Percentiles rank a stretch among this genome's conserved stretches.
phyloP scores from a whole-genome alignment of 2,113 vertebrate genomes.

The Rhombomys opimus region DNA sequence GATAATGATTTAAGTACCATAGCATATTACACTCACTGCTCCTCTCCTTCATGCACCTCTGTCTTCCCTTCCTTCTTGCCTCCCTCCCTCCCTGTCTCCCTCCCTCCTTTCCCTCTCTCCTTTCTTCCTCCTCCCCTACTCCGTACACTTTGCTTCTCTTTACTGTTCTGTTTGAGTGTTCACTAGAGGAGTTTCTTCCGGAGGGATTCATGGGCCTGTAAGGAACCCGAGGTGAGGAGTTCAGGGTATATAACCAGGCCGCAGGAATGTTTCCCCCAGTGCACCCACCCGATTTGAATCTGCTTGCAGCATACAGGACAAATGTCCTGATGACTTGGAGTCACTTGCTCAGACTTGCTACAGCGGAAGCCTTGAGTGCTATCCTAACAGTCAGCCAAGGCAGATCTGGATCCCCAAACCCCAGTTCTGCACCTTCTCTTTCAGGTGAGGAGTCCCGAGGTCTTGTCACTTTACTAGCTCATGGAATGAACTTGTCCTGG shows the following conservation, averaged over 20 bases:
- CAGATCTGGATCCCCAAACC: background rate
- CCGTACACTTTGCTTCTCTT: background rate
- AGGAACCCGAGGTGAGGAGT: background rate
- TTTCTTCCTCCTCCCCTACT: background rate
- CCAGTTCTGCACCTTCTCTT: background rate
- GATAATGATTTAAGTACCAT: constrained; percentile 79
- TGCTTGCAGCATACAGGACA: background rate
- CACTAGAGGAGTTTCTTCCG: background rate
- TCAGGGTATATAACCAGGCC: background rate
- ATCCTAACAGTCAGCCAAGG: background rate
- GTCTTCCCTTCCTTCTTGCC: background rate
- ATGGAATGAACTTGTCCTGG: background rate
- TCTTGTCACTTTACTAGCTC: background rate
- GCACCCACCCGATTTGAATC: too few relatives aligned
- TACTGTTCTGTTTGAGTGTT: background rate
- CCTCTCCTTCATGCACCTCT: constrained; percentile 24
- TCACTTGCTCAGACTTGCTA: background rate
- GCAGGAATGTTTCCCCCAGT: background rate
- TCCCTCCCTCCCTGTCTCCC: background rate
- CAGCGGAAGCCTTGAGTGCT: background rate
- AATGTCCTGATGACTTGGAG: background rate
- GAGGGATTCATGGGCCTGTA: background rate
- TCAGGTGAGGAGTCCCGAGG: background rate
- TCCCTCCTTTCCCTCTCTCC: background rate
- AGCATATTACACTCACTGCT: constrained; percentile 69